phyloP scores from a whole-genome alignment of 2,113 vertebrate species.

The Hyperopisus bebe region DNA sequence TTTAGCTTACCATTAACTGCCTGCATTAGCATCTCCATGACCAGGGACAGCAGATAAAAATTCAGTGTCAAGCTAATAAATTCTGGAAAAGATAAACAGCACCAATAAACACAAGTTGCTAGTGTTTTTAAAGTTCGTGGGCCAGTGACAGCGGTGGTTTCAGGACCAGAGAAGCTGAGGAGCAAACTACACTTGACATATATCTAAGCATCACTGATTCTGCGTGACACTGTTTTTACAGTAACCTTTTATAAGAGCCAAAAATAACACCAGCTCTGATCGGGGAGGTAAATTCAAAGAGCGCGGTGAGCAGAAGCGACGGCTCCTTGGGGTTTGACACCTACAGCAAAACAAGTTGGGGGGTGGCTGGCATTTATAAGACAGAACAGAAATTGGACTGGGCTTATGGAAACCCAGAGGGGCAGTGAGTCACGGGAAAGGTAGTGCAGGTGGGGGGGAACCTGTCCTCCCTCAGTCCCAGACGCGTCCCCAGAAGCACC shows the following conservation, averaged over 20 bases:
- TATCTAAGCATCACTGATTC: background rate
- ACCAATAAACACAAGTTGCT: background rate
- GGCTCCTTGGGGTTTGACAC: background rate
- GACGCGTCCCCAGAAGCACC: background rate
- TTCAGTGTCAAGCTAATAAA: background rate
- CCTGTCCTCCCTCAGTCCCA: background rate
- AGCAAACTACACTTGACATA: background rate
- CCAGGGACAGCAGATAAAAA: background rate
- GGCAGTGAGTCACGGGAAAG: background rate
- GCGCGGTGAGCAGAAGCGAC: background rate
- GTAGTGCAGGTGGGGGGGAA: background rate
- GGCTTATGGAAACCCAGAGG: background rate
- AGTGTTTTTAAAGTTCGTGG: background rate
- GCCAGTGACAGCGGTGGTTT: background rate
- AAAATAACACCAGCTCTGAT: background rate
- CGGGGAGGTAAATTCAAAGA: background rate
- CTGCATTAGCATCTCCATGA: background rate
- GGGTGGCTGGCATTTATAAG: background rate
- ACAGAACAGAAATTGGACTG: background rate
- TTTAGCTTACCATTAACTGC: background rate
- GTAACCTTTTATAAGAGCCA: background rate
- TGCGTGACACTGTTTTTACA: background rate
- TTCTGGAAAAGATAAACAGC: background rate
- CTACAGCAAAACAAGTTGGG: background rate
- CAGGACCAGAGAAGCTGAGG: background rate